These are phyloP conservation scores for Helarctos malayanus DNA, from an alignment of 2,797 vertebrate species.

Conservation along the genomic window DNA sequence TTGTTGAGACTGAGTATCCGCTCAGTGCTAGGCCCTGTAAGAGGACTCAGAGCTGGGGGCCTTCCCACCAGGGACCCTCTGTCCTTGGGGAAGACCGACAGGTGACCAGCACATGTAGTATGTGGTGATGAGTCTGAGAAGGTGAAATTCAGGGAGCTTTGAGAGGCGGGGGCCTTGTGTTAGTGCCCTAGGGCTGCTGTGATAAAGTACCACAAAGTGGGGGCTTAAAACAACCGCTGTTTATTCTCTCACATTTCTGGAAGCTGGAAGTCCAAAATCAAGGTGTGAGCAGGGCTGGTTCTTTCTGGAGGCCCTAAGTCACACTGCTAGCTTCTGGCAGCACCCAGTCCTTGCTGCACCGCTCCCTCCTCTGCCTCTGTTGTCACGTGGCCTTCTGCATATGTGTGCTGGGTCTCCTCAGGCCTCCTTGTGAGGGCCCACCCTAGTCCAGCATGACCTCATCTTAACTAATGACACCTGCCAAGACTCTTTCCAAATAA, in stretches of 20 bases:
- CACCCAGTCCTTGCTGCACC: neutral
- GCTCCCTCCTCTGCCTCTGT: rapidly evolving
- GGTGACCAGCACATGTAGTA: rapidly evolving
- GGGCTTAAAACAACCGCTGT: neutral
- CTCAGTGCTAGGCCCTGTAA: neutral
- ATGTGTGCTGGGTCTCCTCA: neutral
- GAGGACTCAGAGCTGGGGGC: neutral
- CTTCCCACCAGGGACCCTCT: neutral
- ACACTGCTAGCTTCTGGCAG: neutral
- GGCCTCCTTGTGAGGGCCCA: neutral
- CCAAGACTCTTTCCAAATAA: neutral
- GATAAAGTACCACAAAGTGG: neutral
- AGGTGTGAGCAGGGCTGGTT: neutral
- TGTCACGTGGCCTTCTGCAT: rapidly evolving
- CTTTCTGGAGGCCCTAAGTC: neutral
- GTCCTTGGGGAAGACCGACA: neutral
- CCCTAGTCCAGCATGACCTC: neutral
- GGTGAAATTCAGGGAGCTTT: neutral
- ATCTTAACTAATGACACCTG: neutral
- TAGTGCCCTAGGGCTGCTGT: neutral
- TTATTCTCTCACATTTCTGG: neutral
- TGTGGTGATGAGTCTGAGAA: neutral
- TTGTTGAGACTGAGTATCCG: neutral
- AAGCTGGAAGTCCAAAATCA: neutral
- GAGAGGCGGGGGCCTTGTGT: neutral